phyloP scores from a whole-genome alignment of 2,113 vertebrate genomes.

The Poeciliopsis occidentalis region DNA sequence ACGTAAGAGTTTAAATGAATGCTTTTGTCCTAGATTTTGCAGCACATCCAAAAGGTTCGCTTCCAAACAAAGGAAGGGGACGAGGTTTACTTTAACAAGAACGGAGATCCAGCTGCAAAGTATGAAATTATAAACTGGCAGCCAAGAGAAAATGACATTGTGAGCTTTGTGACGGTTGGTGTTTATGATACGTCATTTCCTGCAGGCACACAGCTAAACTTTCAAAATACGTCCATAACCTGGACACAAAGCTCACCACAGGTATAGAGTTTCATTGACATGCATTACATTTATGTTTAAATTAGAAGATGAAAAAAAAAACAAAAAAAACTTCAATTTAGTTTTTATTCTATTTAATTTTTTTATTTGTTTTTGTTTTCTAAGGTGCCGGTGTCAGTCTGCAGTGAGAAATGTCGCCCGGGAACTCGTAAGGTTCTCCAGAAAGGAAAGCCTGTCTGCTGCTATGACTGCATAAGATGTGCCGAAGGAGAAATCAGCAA shows the following conservation, averaged over 20 bases:
- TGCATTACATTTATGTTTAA: not conserved
- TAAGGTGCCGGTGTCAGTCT: constrained; percentile 74
- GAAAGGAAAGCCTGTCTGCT: constrained; percentile 78
- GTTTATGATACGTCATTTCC: constrained; percentile 71
- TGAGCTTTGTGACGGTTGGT: constrained; percentile 75
- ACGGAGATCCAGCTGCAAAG: constrained; percentile 72
- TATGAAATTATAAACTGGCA: constrained; percentile 80
- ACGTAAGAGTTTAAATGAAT: not conserved
- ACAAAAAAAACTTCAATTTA: not conserved
- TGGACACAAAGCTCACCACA: constrained; percentile 63
- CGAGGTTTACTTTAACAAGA: constrained; percentile 72
- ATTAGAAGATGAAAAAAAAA: not conserved
- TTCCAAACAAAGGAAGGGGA: constrained; percentile 77
- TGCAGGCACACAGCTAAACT: constrained; percentile 48
- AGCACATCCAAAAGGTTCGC: constrained; percentile 49
- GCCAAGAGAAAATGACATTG: constrained; percentile 34
- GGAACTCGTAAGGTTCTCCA: constrained; percentile 75
- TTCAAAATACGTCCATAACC: constrained; percentile 59
- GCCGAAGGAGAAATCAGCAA: constrained; percentile 76
- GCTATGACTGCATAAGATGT: constrained; percentile 76
- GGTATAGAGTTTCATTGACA: constrained; percentile 35
- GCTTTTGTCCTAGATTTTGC: constrained; percentile 59
- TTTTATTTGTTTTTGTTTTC: not conserved
- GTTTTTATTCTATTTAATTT: too few relatives aligned
- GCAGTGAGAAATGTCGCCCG: constrained; percentile 67